Percentiles rank a stretch among this genome's conserved stretches.
Evolutionary conservation across 2,113 vertebrate species (phyloP).

Genomic region (Procapra przewalskii): DNA sequence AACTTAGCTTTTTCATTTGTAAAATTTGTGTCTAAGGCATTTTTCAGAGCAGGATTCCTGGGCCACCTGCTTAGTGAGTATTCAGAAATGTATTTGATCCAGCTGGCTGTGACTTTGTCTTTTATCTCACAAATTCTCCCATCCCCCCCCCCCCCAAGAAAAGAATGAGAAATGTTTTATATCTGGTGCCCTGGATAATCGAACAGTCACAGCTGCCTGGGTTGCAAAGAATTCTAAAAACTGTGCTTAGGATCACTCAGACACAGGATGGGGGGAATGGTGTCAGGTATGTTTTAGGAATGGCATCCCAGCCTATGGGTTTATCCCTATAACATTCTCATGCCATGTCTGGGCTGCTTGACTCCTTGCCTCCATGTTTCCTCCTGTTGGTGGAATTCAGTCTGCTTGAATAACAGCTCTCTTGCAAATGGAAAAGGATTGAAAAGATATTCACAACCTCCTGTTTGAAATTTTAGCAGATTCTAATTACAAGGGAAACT

Average conservation of each 20-base stretch:
- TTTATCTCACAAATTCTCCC: constrained; percentile 22
- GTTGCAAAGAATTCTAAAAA: background rate
- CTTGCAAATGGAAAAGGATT: background rate
- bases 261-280: no score
- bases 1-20: constrained; percentile 54
- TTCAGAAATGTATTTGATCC: constrained; percentile 27
- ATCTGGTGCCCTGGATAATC: background rate
- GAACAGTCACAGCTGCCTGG: background rate
- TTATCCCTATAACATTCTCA: background rate
- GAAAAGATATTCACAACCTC: background rate
- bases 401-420: background rate
- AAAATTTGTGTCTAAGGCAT: constrained; percentile 42
- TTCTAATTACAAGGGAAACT: background rate
- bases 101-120: background rate
- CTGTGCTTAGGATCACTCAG: background rate
- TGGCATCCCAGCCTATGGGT: no score
- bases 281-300: background rate
- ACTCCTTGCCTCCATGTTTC: background rate
- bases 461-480: constrained; percentile 3
- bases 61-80: constrained; percentile 17
- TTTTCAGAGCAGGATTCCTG: background rate
- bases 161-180: background rate
- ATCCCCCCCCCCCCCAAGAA: background rate
- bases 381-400: background rate
- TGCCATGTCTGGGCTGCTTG: background rate